A percentile compares a stretch with the other conserved stretches of the same genome.
These are phyloP conservation scores for Leucophenga maculata DNA, from an alignment of 2,888 invertebrate species.

Conservation along the genomic window DNA sequence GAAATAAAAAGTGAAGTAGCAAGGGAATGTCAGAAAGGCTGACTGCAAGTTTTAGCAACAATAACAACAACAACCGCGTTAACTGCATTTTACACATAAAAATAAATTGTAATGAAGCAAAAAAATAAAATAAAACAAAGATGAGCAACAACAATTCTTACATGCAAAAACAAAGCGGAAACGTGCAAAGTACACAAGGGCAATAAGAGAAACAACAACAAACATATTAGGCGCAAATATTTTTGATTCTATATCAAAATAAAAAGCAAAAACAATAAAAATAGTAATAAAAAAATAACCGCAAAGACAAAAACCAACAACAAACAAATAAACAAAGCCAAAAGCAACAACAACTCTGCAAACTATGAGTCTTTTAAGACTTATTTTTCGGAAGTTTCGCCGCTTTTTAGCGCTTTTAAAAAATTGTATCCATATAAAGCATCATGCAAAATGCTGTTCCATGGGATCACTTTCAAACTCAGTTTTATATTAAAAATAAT, in stretches of 20 bases:
- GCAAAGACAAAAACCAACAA: neutral
- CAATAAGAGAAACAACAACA: slow-evolving; percentile 27
- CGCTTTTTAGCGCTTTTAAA: no score
- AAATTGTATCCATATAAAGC: no score
- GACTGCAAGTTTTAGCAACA: slow-evolving; percentile 35
- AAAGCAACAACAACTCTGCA: neutral
- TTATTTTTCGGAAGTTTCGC: no score
- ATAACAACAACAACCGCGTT: slow-evolving; percentile 52
- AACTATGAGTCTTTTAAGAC: neutral
- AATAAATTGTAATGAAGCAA: slow-evolving; percentile 63
- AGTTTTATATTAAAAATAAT: no score
- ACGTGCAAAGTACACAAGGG: slow-evolving; percentile 36
- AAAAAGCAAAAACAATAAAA: slow-evolving; percentile 3
- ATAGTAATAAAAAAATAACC: neutral
- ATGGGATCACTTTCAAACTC: no score
- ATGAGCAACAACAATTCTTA: slow-evolving; percentile 34
- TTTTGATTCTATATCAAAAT: slow-evolving; percentile 25
- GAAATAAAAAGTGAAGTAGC: slow-evolving; percentile 29
- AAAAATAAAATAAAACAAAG: slow-evolving; percentile 46
- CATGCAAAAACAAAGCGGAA: slow-evolving; percentile 63
- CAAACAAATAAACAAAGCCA: slow-evolving; percentile 3
- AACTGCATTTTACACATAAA: slow-evolving; percentile 64
- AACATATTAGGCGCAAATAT: no score
- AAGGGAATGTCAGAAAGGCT: slow-evolving; percentile 34
- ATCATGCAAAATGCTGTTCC: no score